phyloP scores from a whole-genome alignment of 2,113 vertebrate species.

The Ochotona curzoniae region DNA sequence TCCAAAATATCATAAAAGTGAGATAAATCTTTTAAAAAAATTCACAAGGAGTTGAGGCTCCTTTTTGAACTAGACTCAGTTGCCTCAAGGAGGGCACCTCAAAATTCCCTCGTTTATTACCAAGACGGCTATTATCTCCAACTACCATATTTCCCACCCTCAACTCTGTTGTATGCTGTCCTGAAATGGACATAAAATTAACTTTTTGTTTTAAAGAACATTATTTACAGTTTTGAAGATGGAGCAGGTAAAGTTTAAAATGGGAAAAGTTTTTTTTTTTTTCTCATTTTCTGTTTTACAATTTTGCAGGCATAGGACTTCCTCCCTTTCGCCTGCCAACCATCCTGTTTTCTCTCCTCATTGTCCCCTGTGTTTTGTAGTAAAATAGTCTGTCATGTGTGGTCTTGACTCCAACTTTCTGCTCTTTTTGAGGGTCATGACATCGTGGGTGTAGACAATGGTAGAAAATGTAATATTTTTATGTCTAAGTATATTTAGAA shows the following conservation, averaged over 20 bases:
- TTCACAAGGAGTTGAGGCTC: not conserved
- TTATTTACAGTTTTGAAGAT: not conserved
- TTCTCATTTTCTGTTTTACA: no score
- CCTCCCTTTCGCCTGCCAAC: no score
- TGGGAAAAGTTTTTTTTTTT: not conserved
- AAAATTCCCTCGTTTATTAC: not conserved
- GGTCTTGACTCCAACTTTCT: no score
- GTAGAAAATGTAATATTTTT: no score
- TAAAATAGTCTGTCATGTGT: no score
- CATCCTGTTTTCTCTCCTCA: no score
- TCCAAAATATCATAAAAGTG: not conserved
- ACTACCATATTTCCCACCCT: not conserved
- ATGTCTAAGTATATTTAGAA: no score
- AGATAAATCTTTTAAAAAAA: not conserved
- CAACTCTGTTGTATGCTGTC: not conserved
- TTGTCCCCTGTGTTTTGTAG: no score
- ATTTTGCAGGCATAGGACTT: no score
- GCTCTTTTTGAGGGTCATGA: no score
- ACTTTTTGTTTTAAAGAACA: not conserved
- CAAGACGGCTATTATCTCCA: not conserved
- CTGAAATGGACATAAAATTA: not conserved
- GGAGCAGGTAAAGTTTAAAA: not conserved
- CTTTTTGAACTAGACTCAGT: not conserved
- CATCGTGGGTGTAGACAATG: no score
- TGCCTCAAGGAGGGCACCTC: not conserved